Conservation (phyloP, 2,888 invertebrate genomes). For the Diplazon laetatorius region DNA sequence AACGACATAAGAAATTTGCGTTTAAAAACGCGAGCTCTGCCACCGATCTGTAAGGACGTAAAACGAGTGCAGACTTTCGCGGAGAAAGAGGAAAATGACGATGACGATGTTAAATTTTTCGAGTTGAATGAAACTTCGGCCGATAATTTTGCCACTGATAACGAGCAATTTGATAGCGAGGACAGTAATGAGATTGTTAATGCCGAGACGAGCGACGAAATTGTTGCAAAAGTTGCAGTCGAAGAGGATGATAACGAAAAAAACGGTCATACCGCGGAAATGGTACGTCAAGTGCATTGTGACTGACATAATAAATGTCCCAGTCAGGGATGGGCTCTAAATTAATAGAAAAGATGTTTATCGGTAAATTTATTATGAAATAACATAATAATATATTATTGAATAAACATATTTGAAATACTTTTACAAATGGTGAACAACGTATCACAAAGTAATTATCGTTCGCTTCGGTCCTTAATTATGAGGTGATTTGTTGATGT, state of each 20-base stretch:
- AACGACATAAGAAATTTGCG: constrained; percentile 73
- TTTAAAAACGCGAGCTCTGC: constrained; percentile 66
- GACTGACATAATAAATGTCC: no score
- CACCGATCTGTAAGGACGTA: constrained; percentile 55
- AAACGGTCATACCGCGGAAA: constrained; percentile 58
- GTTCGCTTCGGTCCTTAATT: no score
- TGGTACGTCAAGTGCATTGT: constrained; percentile 57
- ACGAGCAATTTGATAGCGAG: constrained; percentile 36
- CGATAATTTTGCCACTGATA: constrained; percentile 9
- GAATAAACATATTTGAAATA: no score
- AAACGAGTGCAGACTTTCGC: constrained; percentile 58
- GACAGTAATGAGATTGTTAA: constrained; percentile 26
- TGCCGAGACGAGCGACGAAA: neutral
- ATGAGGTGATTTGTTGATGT: no score
- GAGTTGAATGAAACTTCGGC: constrained; percentile 12
- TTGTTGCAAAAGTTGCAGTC: neutral
- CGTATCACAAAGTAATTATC: no score
- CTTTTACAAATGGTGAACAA: no score
- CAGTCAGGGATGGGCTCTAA: no score
- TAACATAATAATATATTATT: no score
- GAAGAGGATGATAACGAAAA: constrained; percentile 52
- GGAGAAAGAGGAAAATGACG: constrained; percentile 52
- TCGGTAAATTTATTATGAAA: no score
- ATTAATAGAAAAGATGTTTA: no score
- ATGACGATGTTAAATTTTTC: constrained; percentile 23